phyloP scores from a whole-genome alignment of 2,113 vertebrate species.

The Lontra canadensis region DNA sequence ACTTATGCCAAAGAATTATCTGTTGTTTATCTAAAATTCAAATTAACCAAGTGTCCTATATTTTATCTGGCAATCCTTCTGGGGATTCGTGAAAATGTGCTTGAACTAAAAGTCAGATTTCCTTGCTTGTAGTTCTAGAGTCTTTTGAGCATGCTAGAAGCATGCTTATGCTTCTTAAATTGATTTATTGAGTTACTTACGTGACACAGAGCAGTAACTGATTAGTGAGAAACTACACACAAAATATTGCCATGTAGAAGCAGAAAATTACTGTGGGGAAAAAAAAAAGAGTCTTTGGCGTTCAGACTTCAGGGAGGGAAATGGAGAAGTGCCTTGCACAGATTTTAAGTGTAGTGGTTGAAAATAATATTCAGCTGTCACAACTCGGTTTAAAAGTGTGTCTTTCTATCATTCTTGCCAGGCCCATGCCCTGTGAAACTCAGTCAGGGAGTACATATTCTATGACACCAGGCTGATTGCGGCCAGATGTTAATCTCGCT shows the following conservation, averaged over 20 bases:
- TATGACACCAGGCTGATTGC: background rate
- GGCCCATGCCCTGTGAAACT: background rate
- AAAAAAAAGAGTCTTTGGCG: background rate
- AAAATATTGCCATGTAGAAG: background rate
- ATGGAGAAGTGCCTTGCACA: background rate
- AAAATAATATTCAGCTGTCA: slow-evolving; percentile 15
- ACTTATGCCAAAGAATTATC: background rate
- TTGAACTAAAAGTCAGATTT: background rate
- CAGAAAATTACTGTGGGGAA: background rate
- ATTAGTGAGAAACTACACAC: background rate
- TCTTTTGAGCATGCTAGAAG: background rate
- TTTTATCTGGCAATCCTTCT: background rate
- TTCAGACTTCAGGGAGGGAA: background rate
- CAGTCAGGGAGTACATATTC: background rate
- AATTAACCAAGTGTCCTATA: background rate
- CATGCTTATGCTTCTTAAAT: background rate
- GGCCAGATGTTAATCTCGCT: slow-evolving; percentile 31
- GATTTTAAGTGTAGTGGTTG: background rate
- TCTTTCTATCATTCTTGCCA: background rate
- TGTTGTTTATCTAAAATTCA: slow-evolving; percentile 48
- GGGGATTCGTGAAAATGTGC: background rate
- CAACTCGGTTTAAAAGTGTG: background rate
- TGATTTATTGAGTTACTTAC: slow-evolving; percentile 34
- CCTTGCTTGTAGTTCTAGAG: background rate
- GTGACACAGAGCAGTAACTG: background rate